phyloP scores from a whole-genome alignment of 2,888 invertebrate genomes.

The Harpalus rufipes region DNA sequence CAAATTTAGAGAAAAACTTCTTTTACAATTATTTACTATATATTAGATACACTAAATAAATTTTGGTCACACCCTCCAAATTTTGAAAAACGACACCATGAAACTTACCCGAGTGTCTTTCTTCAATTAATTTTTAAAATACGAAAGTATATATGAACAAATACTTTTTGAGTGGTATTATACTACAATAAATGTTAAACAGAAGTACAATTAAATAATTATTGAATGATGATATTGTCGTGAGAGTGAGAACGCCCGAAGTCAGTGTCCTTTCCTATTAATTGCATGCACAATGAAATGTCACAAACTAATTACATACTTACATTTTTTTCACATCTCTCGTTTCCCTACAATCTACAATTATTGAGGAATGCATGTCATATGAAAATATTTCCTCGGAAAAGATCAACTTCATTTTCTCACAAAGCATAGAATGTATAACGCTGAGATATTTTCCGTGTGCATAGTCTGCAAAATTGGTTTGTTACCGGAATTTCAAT shows the following conservation, averaged over 20 bases:
- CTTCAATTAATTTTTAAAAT: too few relatives aligned
- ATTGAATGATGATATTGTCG: background rate
- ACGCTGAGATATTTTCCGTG: slow-evolving; percentile 26
- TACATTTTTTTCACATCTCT: background rate
- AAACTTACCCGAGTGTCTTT: too few relatives aligned
- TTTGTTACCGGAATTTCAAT: slow-evolving; percentile 31
- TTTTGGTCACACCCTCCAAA: too few relatives aligned
- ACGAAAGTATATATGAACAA: too few relatives aligned
- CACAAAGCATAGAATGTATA: slow-evolving; percentile 10
- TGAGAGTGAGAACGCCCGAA: slow-evolving; percentile 1
- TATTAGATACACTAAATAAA: too few relatives aligned
- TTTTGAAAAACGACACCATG: too few relatives aligned
- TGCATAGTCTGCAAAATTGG: slow-evolving; percentile 49
- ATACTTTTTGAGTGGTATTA: too few relatives aligned
- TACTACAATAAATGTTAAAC: background rate
- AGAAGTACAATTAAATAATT: background rate
- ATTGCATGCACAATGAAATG: background rate
- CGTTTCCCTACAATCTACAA: background rate
- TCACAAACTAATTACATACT: background rate
- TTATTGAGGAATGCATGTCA: slow-evolving; percentile 8
- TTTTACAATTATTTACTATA: too few relatives aligned
- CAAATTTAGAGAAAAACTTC: too few relatives aligned
- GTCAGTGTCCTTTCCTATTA: background rate
- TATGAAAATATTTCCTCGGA: slow-evolving; percentile 19
- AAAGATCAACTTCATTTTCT: slow-evolving; percentile 7